These are phyloP conservation scores for Peribatodes rhomboidaria DNA, from an alignment of 2,888 invertebrate species.

Conservation along the genomic window DNA sequence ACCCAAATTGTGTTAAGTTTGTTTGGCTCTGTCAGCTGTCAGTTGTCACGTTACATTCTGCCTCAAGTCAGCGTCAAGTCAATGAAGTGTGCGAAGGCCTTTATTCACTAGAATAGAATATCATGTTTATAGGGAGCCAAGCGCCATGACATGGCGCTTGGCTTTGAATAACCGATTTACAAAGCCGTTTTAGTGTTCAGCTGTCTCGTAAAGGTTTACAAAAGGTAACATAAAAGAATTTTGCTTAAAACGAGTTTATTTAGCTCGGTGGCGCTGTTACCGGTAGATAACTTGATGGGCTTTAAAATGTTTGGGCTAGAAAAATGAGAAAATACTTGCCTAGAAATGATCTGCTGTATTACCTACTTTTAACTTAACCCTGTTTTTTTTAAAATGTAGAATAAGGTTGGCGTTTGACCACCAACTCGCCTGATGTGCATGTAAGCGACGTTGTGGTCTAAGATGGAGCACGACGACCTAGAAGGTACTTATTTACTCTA, in stretches of 20 bases:
- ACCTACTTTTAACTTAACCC: no score
- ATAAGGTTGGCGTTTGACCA: no score
- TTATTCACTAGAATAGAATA: not conserved
- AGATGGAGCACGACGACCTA: no score
- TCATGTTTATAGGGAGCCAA: conserved; percentile 8
- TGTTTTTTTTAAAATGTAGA: no score
- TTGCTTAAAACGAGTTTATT: conserved; percentile 15
- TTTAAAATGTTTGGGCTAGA: not conserved
- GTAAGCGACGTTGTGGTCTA: no score
- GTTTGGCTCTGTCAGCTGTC: no score
- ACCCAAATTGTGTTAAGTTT: no score
- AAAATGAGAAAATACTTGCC: no score
- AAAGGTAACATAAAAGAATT: conserved; percentile 23
- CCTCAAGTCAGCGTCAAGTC: not conserved
- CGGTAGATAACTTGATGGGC: not conserved
- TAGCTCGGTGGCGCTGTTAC: conserved; percentile 4
- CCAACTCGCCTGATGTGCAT: no score
- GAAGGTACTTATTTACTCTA: no score
- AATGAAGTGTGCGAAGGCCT: not conserved
- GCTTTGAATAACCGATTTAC: conserved; percentile 33
- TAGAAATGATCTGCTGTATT: no score
- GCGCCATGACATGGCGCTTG: conserved; percentile 13
- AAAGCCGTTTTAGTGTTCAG: conserved; percentile 35
- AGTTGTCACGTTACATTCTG: not conserved
- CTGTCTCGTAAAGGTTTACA: conserved; percentile 22